Evolutionary conservation across 2,797 vertebrate genomes (phyloP).

Genomic region (Bucorvus abyssinicus): DNA sequence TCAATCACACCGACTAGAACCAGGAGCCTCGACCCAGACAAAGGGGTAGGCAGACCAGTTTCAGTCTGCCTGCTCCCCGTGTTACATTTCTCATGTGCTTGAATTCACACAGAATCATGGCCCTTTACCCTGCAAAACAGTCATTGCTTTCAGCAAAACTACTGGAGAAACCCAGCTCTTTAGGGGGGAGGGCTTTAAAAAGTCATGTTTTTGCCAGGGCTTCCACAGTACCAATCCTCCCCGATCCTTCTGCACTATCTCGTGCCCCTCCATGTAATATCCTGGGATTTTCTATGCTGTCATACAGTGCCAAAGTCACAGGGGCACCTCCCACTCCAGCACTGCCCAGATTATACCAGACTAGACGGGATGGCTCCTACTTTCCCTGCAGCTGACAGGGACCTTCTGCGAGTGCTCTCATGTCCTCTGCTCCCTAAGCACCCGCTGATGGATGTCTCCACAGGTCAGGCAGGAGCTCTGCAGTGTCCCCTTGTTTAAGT

Average conservation of each 20-base stretch:
- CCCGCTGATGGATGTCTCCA: neutral
- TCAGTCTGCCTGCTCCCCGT: neutral
- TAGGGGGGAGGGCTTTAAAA: fast-evolving
- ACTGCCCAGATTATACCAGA: neutral
- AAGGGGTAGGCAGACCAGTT: fast-evolving
- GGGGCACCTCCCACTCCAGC: neutral
- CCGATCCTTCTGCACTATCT: neutral
- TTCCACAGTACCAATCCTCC: neutral
- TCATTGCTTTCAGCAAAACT: neutral
- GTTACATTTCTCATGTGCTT: neutral
- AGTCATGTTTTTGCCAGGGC: neutral
- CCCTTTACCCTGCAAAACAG: neutral
- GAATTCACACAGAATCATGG: neutral
- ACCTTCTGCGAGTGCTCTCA: fast-evolving
- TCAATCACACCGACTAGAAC: fast-evolving
- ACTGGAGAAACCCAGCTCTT: neutral
- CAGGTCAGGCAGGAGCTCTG: neutral
- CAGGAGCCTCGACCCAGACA: neutral
- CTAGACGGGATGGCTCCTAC: neutral
- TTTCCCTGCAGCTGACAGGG: neutral
- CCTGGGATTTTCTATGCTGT: neutral
- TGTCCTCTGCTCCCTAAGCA: neutral
- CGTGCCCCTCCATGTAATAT: neutral
- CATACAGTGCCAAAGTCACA: neutral
- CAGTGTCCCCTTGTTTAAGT: neutral